Conservation (phyloP, 2,888 invertebrate species). For the Drepanosiphum platanoidis region DNA sequence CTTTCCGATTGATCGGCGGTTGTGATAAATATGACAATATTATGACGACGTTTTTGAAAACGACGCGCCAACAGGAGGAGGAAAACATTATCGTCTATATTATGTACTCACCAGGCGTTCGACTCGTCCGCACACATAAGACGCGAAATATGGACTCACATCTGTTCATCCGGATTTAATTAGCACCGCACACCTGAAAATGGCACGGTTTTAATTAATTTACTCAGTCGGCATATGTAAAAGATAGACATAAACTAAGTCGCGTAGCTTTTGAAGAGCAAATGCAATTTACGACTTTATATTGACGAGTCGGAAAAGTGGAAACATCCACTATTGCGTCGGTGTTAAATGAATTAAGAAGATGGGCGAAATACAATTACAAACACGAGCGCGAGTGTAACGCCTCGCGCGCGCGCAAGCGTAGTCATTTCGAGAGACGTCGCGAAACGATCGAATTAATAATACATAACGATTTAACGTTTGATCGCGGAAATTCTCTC, state of each 20-base stretch:
- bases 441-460: neutral
- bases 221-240: neutral
- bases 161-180: constrained; percentile 32
- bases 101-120: constrained; percentile 18
- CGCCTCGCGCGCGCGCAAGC: neutral
- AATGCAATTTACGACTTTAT: constrained; percentile 28
- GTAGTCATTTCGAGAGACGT: neutral
- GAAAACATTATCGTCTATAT: neutral
- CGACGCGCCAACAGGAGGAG: neutral
- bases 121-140: neutral
- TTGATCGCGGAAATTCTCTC: too few relatives aligned
- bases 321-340: neutral
- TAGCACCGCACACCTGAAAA: constrained; percentile 34
- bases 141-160: constrained; percentile 36
- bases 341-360: constrained; percentile 13
- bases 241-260: constrained; percentile 5
- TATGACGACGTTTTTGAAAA: neutral
- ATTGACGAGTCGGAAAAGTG: constrained; percentile 35
- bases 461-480: too few relatives aligned
- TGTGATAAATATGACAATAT: neutral
- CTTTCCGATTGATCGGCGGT: too few relatives aligned
- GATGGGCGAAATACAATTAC: constrained; percentile 26
- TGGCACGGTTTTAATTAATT: constrained; percentile 27
- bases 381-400: neutral
- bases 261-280: constrained; percentile 4